A percentile compares a stretch with the other conserved stretches of the same genome.
Conservation (phyloP, 2,113 vertebrate species). For the Hirundichthys speculiger region DNA sequence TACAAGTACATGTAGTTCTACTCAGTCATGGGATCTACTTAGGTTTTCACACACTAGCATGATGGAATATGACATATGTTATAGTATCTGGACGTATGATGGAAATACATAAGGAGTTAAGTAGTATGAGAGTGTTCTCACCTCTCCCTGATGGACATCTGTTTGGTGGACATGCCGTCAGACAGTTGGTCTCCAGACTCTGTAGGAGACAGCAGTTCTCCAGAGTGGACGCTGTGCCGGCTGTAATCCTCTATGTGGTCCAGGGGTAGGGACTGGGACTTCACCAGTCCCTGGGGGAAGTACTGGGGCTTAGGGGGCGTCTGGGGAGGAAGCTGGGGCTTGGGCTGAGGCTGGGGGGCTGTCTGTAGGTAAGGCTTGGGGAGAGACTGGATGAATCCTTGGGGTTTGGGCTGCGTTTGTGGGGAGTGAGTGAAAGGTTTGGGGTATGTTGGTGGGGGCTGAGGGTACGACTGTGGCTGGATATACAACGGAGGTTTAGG, state of each 20-base stretch:
- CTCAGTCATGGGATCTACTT: too few relatives aligned
- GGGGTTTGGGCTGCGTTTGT: constrained; percentile 78
- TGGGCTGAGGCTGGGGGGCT: constrained; percentile 29
- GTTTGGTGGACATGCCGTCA: constrained; percentile 72
- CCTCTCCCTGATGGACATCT: constrained; percentile 98
- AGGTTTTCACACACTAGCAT: too few relatives aligned
- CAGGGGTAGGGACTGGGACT: constrained; percentile 60
- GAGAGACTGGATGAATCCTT: constrained; percentile 43
- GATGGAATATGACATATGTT: too few relatives aligned
- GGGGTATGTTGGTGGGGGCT: constrained; percentile 58
- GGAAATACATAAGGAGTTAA: not conserved
- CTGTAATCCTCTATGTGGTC: constrained; percentile 58
- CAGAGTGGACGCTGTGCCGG: constrained; percentile 47
- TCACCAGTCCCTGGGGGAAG: constrained; percentile 60
- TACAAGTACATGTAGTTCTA: too few relatives aligned
- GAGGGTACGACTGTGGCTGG: constrained; percentile 26
- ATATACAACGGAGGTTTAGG: constrained; percentile 41
- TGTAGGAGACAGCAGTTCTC: constrained; percentile 65
- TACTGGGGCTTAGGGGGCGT: constrained; percentile 70
- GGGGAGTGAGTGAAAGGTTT: constrained; percentile 70
- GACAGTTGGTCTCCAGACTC: constrained; percentile 50
- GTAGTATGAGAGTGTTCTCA: constrained; percentile 53
- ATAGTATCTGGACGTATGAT: not conserved
- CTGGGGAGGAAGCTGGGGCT: constrained; percentile 57
- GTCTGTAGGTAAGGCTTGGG: constrained; percentile 62